These are phyloP conservation scores for Atrichornis clamosus DNA, from an alignment of 2,113 vertebrate species.

Conservation along the genomic window DNA sequence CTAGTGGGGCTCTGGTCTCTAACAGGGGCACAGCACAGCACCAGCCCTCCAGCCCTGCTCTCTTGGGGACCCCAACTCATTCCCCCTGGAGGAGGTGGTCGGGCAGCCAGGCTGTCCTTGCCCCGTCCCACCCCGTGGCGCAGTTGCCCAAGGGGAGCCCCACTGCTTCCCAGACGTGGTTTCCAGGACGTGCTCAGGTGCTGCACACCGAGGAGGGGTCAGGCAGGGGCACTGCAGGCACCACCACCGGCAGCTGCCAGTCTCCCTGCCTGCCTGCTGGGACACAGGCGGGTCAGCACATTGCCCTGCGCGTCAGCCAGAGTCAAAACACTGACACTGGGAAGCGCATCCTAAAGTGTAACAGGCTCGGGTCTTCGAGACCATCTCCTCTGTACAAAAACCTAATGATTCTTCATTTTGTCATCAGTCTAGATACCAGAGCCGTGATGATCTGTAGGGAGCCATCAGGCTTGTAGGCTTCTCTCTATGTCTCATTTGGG, in stretches of 20 bases:
- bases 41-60: neutral
- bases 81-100: neutral
- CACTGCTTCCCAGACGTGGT: fast-evolving
- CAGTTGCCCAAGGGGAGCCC: neutral
- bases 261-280: neutral
- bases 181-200: neutral
- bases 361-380: neutral
- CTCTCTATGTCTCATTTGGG: neutral
- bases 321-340: neutral
- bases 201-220: fast-evolving
- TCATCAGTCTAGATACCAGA: neutral
- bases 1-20: neutral
- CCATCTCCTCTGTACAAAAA: neutral
- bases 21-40: neutral
- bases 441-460: neutral
- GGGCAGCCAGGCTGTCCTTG: neutral
- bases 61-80: no score
- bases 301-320: fast-evolving
- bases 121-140: fast-evolving
- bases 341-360: neutral
- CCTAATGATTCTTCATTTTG: neutral
- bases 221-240: neutral
- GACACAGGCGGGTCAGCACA: fast-evolving
- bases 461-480: neutral
- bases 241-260: neutral